phyloP scores from a whole-genome alignment of 2,888 invertebrate genomes.

The Cordilura impudica region DNA sequence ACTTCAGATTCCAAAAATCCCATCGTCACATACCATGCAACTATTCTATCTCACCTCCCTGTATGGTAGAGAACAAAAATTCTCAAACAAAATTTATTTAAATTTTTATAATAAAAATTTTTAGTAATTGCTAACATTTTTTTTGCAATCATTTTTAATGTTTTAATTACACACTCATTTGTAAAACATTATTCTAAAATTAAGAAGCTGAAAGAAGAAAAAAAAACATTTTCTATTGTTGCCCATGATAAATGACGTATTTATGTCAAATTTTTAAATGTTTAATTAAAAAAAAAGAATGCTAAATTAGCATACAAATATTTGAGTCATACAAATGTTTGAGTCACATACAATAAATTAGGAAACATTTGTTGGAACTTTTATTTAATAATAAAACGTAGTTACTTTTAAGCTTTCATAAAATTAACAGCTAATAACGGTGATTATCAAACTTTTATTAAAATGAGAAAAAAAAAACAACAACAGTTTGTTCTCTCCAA shows the following conservation, averaged over 20 bases:
- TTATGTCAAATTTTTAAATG: slow-evolving; percentile 58
- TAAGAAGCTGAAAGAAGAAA: background rate
- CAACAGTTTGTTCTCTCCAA: too few species aligned
- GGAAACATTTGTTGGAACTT: too few species aligned
- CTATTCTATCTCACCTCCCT: too few species aligned
- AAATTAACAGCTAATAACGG: too few species aligned
- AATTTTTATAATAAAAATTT: slow-evolving; percentile 23
- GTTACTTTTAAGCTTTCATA: too few species aligned
- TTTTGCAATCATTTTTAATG: slow-evolving; percentile 52
- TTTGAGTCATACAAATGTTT: too few species aligned
- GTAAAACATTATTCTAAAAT: slow-evolving; percentile 52
- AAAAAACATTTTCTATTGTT: background rate
- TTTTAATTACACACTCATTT: slow-evolving; percentile 63
- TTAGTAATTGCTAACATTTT: slow-evolving; percentile 43
- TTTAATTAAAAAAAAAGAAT: slow-evolving; percentile 40
- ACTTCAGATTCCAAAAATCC: too few species aligned
- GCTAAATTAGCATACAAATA: slow-evolving; percentile 33
- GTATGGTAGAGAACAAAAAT: too few species aligned
- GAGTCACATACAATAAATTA: background rate
- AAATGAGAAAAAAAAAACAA: too few species aligned
- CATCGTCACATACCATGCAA: too few species aligned
- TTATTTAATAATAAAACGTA: too few species aligned
- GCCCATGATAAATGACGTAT: slow-evolving; percentile 60
- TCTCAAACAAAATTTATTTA: background rate
- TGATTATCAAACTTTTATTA: background rate